Base-by-base conservation (phyloP, 64 coral and sea anemone species). In the Montipora capricornis region DNA sequence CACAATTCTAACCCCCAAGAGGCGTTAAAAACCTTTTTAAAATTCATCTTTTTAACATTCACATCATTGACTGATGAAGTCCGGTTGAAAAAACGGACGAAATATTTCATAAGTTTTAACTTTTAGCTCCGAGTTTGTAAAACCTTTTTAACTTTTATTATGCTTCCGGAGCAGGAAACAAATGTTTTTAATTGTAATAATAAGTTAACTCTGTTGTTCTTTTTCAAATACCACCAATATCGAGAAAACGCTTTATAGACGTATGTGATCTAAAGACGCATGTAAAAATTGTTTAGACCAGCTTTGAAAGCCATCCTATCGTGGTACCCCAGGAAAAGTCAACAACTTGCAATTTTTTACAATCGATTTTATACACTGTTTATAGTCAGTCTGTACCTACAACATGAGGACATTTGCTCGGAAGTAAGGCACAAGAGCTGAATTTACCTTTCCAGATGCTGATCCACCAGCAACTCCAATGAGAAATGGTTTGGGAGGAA, bases 401-500 rank as follows among this genome's bases (percentile, higher is more conserved):
- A 64, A 14, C 14, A 64, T 64, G 14, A 9, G 68, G 4, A 71
- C 4, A 14, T 5, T 15, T 24, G 20, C 14, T 71, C 20, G 5
- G 1, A 6, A 24, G 5, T 71, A 9, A n/a, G 20, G 2, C 0
- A 24, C 20, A 24, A 5, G 52, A 60, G 19, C 4, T 29, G 74
- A 45, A 1, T 14, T 57, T 74, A 98, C 97, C 98, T 99, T 99
- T 94, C 98, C 98, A 78, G 98, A 99, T 46, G 98, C 98, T 85
- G 98, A 99, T 59, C 98, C 98, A 74, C 98, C 98, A 24, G 98
- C 98, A 74, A 99, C 98, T 68, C 98, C 98, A 57, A 99, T 99
- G 44, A 99, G 87, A 83, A 96, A 99, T 7, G 98, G 98, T 77
- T 89, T 99, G 89, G 82, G 62, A 86, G 82, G 82, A 51, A 66